A percentile compares a stretch with the other conserved stretches of the same genome.
phyloP scores from a whole-genome alignment of 2,888 invertebrate genomes.

The Operophtera brumata region DNA sequence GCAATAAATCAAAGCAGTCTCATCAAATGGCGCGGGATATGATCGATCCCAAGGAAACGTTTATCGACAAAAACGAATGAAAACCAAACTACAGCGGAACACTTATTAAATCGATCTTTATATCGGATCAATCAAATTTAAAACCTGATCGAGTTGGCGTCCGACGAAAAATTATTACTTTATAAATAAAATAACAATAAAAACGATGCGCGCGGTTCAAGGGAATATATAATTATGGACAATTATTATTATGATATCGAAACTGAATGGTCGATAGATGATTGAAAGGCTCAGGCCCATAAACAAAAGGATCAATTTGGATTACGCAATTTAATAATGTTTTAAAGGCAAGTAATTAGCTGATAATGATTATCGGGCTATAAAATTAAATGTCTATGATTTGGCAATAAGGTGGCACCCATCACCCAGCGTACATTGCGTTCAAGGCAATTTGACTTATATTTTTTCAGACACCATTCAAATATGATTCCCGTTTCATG shows the following conservation, averaged over 20 bases:
- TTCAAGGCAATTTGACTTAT: slow-evolving; percentile 42
- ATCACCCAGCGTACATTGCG: slow-evolving; percentile 20
- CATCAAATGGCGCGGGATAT: slow-evolving; percentile 55
- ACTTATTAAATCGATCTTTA: slow-evolving; percentile 79
- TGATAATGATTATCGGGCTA: slow-evolving; percentile 57
- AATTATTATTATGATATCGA: slow-evolving; percentile 80
- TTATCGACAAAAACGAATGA: slow-evolving; percentile 68
- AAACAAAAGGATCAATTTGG: slow-evolving; percentile 78
- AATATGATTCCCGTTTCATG: slow-evolving; percentile 56
- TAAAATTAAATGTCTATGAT: slow-evolving; percentile 40
- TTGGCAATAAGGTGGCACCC: slow-evolving; percentile 26
- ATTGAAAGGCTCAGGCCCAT: slow-evolving; percentile 79
- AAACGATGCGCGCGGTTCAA: slow-evolving; percentile 75
- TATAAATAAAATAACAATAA: slow-evolving; percentile 82
- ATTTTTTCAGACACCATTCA: slow-evolving; percentile 53
- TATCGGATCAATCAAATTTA: slow-evolving; percentile 81
- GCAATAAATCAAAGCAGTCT: slow-evolving; percentile 60
- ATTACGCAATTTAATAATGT: slow-evolving; percentile 75
- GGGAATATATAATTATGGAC: slow-evolving; percentile 81
- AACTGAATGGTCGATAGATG: slow-evolving; percentile 79
- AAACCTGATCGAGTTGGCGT: slow-evolving; percentile 75
- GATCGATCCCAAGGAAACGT: slow-evolving; percentile 63
- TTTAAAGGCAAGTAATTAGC: slow-evolving; percentile 66
- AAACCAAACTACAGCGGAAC: slow-evolving; percentile 67
- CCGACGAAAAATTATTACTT: slow-evolving; percentile 78